These are phyloP conservation scores for Trochalopteron elliotii DNA, from an alignment of 2,113 vertebrate genomes.

Conservation along the genomic window DNA sequence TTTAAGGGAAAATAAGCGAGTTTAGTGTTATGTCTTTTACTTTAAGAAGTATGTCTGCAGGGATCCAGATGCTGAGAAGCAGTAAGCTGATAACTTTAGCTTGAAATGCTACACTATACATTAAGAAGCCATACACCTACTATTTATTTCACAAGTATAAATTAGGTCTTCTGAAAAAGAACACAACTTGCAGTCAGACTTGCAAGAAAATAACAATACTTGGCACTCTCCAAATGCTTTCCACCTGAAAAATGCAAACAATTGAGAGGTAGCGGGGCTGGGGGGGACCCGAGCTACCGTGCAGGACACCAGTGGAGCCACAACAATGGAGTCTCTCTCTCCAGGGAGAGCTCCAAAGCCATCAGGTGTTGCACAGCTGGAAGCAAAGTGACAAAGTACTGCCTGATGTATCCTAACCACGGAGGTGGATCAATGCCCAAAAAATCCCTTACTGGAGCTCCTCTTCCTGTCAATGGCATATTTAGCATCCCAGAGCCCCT, in stretches of 20 bases:
- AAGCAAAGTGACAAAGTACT: not conserved
- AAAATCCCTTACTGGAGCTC: not conserved
- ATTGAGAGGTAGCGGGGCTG: not conserved
- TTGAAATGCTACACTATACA: not conserved
- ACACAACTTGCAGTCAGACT: not conserved
- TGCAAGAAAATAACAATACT: not conserved
- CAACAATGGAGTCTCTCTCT: too few relatives aligned
- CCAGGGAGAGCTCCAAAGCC: not conserved
- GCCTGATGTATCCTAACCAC: not conserved
- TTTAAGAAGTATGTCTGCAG: not conserved
- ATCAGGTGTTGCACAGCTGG: not conserved
- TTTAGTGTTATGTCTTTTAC: not conserved
- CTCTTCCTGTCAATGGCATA: not conserved
- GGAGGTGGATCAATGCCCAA: rapidly evolving
- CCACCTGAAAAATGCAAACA: not conserved
- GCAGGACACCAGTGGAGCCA: not conserved
- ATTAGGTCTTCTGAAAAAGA: not conserved
- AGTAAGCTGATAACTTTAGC: not conserved
- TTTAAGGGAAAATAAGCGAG: not conserved
- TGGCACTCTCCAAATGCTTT: not conserved
- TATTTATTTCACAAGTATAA: not conserved
- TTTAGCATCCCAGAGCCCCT: not conserved
- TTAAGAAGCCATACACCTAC: not conserved
- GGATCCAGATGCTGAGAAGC: not conserved
- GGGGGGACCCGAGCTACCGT: rapidly evolving